These are phyloP conservation scores for Cebus imitator DNA, from an alignment of 2,113 vertebrate species.

Conservation along the genomic window DNA sequence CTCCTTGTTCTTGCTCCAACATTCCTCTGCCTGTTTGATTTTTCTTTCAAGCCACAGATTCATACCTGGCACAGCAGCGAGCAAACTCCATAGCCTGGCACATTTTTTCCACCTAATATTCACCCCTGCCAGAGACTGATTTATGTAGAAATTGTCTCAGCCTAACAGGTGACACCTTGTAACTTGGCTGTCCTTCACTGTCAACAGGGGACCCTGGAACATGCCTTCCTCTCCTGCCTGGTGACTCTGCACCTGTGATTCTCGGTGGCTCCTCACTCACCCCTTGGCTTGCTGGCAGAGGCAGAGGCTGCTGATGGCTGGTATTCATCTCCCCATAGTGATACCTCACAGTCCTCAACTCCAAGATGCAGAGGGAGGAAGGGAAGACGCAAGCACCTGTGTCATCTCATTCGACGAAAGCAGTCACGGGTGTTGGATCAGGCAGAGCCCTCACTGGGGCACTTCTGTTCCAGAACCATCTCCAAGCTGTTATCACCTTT, in stretches of 20 bases:
- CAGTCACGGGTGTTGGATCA: background rate
- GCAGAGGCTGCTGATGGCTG: background rate
- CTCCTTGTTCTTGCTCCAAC: background rate
- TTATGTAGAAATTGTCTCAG: background rate
- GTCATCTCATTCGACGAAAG: background rate
- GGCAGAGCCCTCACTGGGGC: background rate
- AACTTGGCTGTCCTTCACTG: conserved; percentile 70
- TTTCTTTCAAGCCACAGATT: background rate
- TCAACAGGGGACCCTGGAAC: background rate
- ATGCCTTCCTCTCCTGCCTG: background rate
- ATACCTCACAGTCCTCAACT: background rate
- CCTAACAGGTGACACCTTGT: conserved; percentile 27
- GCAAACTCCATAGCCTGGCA: background rate
- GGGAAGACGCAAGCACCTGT: background rate
- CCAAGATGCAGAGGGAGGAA: background rate
- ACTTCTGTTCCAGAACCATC: conserved; percentile 44
- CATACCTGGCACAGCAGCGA: background rate
- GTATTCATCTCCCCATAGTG: background rate
- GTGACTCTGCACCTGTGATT: conserved; percentile 54
- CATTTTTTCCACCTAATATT: background rate
- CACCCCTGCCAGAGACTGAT: background rate
- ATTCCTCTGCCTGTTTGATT: background rate
- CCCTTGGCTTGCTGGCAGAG: conserved; percentile 27
- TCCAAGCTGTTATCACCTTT: conserved; percentile 40
- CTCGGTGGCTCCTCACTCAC: accelerated